Evolutionary conservation across 2,888 invertebrate genomes (phyloP).

Genomic region (Neocrepidodera transversa): DNA sequence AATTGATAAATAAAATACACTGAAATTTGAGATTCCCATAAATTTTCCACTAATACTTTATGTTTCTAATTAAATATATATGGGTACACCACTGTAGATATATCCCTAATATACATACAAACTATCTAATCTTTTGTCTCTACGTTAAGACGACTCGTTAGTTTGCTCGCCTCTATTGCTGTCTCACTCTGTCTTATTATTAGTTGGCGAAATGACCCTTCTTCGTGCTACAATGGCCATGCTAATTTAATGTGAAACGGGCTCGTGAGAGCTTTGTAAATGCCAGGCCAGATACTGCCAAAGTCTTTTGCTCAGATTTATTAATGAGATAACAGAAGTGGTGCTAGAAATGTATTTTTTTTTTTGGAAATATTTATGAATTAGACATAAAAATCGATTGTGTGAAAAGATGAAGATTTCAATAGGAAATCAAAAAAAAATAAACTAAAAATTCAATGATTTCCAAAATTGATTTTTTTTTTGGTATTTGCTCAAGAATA

Average conservation of each 20-base stretch:
- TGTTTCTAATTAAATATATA: too few species aligned
- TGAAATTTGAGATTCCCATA: too few species aligned
- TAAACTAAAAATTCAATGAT: too few species aligned
- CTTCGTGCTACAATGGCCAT: conserved; percentile 46
- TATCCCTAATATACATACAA: conserved; percentile 55
- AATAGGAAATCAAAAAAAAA: too few species aligned
- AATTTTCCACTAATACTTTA: too few species aligned
- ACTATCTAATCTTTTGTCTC: conserved; percentile 59
- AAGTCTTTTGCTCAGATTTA: not conserved
- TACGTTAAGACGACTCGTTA: conserved; percentile 44
- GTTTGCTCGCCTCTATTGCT: conserved; percentile 14
- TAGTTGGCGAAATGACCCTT: conserved; percentile 39
- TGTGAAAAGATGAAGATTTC: too few species aligned
- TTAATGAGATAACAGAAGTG: not conserved
- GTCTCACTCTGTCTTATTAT: conserved; percentile 28
- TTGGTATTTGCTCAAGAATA: too few species aligned
- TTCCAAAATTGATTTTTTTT: too few species aligned
- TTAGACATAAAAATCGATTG: too few species aligned
- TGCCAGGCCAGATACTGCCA: not conserved
- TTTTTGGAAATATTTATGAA: not conserved
- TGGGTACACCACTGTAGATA: too few species aligned
- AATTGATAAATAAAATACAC: too few species aligned
- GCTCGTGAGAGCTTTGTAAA: conserved; percentile 34
- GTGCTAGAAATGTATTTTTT: not conserved
- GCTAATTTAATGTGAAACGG: conserved; percentile 49